Base-by-base conservation (phyloP, 30 jellyfish, hydroid and myxozoan genomes). In the Catostylus mosaicus region DNA sequence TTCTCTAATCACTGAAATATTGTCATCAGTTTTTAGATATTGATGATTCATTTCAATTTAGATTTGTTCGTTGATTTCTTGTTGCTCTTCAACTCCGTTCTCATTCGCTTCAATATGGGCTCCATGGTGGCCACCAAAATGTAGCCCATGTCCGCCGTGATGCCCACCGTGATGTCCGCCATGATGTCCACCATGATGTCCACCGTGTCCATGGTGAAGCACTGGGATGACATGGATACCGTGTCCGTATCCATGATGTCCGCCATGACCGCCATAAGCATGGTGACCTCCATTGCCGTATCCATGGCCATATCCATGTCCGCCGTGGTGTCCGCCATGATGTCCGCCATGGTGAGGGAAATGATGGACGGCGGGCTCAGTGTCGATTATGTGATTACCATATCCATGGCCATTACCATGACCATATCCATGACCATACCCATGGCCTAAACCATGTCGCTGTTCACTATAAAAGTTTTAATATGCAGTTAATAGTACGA, bases 331-430 rank as follows among this genome's bases (percentile, higher is more conserved):
- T 48, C 84, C 79, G 69, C 91, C 84, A 31, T 65, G 75, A 38
- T 81, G 91, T 52, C 84, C 92, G 57, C 88, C 88, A 32, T 79
- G 82, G 64, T 40, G 47, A 57, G 72, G 80, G 71, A 60, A 60
- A 10, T 57, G 71, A 14, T 76, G 76, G 47, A 54, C 33, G 40
- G 87, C 77, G 2, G 77, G 61, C 20, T 30, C 48, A 1, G 77
- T 31, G 20, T 76, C 87, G 30, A 32, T 12, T 9, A 76, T 57
- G 9, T 76, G 47, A 35, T 32, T 63, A 19, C 66, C 29, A 3
- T 66, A 64, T 9, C 62, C 69, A 34, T 33, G 62, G 36, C 10
- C 30, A 22, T 48, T 52, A 22, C 50, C 54, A 6, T 31, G 37
- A 11, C 43, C 76, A 22, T 54, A 34, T 1, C 88, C 88, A 19